A percentile compares a stretch with the other conserved stretches of the same genome.
Evolutionary conservation across 2,888 invertebrate genomes (phyloP).

Genomic region (Pammene fasciana): DNA sequence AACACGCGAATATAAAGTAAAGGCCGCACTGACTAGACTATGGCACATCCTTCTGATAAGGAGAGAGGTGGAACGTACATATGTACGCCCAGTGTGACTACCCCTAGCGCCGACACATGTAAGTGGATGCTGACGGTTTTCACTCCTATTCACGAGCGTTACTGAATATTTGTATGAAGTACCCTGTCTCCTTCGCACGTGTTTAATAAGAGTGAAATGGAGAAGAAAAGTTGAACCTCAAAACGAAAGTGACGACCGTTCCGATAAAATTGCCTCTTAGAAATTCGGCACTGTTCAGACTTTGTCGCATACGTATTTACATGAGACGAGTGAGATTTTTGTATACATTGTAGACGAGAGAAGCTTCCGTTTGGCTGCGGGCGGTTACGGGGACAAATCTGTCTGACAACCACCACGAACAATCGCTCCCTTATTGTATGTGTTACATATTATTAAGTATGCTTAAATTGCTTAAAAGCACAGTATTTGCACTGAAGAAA

Average conservation of each 20-base stretch:
- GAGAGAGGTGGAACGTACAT: conserved; percentile 60
- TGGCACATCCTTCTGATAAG: conserved; percentile 65
- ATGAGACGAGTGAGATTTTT: conserved; percentile 69
- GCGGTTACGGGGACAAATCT: conserved; percentile 53
- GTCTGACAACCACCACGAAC: conserved; percentile 34
- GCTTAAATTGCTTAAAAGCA: background rate
- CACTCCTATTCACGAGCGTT: conserved; percentile 32
- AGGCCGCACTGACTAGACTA: conserved; percentile 58
- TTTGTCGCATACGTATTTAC: conserved; percentile 76
- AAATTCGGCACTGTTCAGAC: conserved; percentile 68
- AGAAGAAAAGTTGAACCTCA: conserved; percentile 12
- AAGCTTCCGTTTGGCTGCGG: conserved; percentile 58
- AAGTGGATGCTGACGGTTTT: conserved; percentile 52
- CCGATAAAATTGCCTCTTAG: conserved; percentile 52
- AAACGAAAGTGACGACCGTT: conserved; percentile 14
- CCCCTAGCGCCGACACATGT: conserved; percentile 68
- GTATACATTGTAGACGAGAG: conserved; percentile 64
- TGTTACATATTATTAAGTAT: background rate
- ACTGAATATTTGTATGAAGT: conserved; percentile 59
- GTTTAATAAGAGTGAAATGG: conserved; percentile 16
- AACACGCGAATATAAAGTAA: conserved; percentile 51
- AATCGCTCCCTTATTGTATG: conserved; percentile 18
- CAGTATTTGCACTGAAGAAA: background rate
- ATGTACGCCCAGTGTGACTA: conserved; percentile 69
- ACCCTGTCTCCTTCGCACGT: conserved; percentile 21